Percentiles rank a stretch among this genome's conserved stretches.
These are phyloP conservation scores for Pandemis heparana DNA, from an alignment of 2,888 invertebrate species.

Conservation along the genomic window DNA sequence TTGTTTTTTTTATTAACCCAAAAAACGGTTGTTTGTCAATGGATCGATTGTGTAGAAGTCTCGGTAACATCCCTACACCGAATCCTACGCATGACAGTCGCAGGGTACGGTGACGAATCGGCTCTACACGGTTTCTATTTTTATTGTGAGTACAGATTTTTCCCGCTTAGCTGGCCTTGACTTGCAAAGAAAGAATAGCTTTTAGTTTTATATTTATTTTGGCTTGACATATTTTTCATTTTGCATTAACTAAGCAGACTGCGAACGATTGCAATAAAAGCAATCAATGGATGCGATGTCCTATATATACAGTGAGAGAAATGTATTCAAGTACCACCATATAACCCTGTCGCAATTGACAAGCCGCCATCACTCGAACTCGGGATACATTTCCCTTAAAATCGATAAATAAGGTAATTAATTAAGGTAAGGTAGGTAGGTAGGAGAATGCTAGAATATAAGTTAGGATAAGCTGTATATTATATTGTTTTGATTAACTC, in stretches of 20 bases:
- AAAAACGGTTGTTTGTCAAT: not conserved
- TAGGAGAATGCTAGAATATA: too few relatives aligned
- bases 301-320: too few relatives aligned
- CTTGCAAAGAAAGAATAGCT: conserved; percentile 48
- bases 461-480: too few relatives aligned
- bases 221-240: conserved; percentile 43
- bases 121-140: conserved; percentile 49
- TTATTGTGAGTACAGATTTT: conserved; percentile 50
- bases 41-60: not conserved
- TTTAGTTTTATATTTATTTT: conserved; percentile 48
- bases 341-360: too few relatives aligned
- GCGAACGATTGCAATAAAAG: not conserved
- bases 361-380: too few relatives aligned
- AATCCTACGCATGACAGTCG: conserved; percentile 41
- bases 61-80: conserved; percentile 6
- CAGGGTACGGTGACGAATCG: conserved; percentile 49
- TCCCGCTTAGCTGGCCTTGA: conserved; percentile 53
- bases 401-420: too few relatives aligned
- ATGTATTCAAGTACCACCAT: too few relatives aligned
- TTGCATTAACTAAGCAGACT: conserved; percentile 15
- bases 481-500: too few relatives aligned
- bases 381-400: too few relatives aligned
- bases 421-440: too few relatives aligned
- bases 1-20: too few relatives aligned
- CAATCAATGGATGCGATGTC: not conserved